Percentiles rank a stretch among this genome's conserved stretches.
Evolutionary conservation across 2,113 vertebrate species (phyloP).

Genomic region (Poicephalus gulielmi): DNA sequence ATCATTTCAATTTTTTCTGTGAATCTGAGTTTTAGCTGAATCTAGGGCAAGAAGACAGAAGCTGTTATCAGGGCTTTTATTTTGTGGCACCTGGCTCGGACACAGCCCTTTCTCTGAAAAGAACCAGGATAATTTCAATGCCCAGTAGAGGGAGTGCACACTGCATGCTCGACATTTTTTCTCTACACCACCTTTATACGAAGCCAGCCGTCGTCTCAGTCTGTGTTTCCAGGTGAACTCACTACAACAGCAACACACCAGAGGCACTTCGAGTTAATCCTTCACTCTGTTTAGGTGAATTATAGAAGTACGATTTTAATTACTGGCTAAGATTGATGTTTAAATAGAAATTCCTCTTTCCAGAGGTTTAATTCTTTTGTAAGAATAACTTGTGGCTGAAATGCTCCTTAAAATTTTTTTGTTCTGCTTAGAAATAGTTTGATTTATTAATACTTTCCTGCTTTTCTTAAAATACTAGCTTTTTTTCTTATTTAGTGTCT

Average conservation of each 20-base stretch:
- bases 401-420: background rate
- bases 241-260: background rate
- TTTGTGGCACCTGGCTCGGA: accelerated
- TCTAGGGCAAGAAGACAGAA: background rate
- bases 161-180: background rate
- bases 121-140: background rate
- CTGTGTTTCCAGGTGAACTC: background rate
- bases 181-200: background rate
- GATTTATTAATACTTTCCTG: background rate
- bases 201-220: background rate
- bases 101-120: background rate
- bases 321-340: background rate
- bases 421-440: background rate
- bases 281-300: background rate
- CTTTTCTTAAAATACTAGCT: background rate
- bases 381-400: background rate
- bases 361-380: background rate
- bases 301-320: background rate
- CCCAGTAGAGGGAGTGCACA: conserved; percentile 69
- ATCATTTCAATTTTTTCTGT: background rate
- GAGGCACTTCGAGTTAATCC: background rate
- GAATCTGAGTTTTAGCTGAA: background rate
- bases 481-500: background rate
- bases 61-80: background rate
- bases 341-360: background rate